Percentiles rank a stretch among this genome's conserved stretches.
These are phyloP conservation scores for Mycteria americana DNA, from an alignment of 2,797 vertebrate species.

Conservation along the genomic window DNA sequence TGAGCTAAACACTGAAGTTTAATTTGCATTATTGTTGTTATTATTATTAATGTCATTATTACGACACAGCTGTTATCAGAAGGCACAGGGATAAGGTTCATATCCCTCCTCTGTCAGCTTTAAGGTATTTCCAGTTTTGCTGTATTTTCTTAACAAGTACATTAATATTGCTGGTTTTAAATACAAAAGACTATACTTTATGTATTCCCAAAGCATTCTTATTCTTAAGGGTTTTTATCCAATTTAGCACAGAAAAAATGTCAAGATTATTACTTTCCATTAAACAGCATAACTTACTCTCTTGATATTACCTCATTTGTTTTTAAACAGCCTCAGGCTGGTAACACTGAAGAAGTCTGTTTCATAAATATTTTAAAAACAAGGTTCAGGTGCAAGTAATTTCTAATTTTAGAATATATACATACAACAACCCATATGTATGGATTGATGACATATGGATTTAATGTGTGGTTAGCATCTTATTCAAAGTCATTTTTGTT, in stretches of 20 bases:
- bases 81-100: background rate
- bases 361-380: background rate
- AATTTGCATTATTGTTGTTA: background rate
- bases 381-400: background rate
- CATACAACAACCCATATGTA: background rate
- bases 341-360: background rate
- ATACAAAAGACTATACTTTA: background rate
- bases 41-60: background rate
- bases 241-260: background rate
- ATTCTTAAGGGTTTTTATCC: background rate
- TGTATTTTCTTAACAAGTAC: background rate
- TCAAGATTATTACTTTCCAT: background rate
- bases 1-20: background rate
- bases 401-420: background rate
- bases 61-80: background rate
- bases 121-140: background rate
- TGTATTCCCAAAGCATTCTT: background rate
- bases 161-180: background rate
- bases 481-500: background rate
- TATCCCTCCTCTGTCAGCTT: background rate
- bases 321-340: background rate
- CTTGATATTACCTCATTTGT: background rate
- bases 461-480: background rate
- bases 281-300: background rate
- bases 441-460: background rate